Conservation (phyloP, 2,888 invertebrate genomes). For the Amblyjoppa fuscipennis region DNA sequence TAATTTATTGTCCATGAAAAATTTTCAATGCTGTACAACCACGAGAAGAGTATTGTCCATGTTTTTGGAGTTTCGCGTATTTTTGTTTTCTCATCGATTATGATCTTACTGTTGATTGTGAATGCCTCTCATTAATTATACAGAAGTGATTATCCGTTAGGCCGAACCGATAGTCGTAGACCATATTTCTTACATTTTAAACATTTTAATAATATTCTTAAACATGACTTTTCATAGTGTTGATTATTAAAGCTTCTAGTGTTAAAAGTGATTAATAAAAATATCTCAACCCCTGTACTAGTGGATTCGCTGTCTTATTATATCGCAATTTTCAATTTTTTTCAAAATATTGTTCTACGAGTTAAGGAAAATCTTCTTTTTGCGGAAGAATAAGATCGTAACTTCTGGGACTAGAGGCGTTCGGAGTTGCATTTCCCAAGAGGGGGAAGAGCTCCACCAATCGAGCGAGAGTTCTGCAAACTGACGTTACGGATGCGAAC, state of each 20-base stretch:
- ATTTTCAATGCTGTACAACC: no score
- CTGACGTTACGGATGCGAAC: no score
- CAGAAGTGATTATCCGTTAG: not conserved
- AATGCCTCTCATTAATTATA: not conserved
- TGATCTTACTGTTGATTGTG: not conserved
- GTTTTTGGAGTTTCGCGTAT: not conserved
- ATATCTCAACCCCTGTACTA: not conserved
- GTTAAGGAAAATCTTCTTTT: no score
- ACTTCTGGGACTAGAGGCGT: no score
- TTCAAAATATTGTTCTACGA: not conserved
- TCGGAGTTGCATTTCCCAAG: no score
- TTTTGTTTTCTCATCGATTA: not conserved
- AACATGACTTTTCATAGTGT: not conserved
- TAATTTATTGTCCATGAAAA: no score
- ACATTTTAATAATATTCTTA: not conserved
- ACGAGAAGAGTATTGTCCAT: no score
- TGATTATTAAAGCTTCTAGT: constrained; percentile 9
- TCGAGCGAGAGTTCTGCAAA: no score
- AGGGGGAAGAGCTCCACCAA: no score
- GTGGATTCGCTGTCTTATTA: no score
- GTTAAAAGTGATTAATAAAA: not conserved
- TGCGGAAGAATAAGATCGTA: no score
- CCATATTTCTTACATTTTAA: not conserved
- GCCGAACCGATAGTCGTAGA: not conserved
- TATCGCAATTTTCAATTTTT: not conserved